Evolutionary conservation across 2,113 vertebrate species (phyloP).

Genomic region (Elephantulus edwardii): DNA sequence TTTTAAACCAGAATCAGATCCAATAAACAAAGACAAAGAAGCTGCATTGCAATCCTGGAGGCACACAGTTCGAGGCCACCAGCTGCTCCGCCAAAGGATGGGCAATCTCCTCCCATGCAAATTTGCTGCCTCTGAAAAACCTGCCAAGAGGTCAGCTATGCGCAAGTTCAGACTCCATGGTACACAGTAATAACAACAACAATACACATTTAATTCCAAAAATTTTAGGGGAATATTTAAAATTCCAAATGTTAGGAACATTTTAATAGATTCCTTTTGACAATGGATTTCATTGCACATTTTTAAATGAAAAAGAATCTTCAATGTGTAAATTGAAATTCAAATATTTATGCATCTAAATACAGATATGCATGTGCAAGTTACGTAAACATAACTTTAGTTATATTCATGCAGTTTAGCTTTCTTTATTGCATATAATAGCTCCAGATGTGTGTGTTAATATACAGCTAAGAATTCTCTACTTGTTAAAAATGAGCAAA

Average conservation of each 20-base stretch:
- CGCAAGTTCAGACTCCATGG: no score
- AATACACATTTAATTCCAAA: background rate
- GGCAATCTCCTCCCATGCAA: no score
- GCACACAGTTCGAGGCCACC: no score
- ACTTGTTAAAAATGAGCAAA: conserved; percentile 71
- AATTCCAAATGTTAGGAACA: background rate
- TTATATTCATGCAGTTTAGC: background rate
- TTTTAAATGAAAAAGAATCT: conserved; percentile 43
- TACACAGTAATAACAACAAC: no score
- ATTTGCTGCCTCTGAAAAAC: no score
- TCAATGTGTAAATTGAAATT: conserved; percentile 15
- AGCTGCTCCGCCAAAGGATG: no score
- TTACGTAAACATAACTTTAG: conserved; percentile 39
- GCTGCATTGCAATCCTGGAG: no score
- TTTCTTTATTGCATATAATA: background rate
- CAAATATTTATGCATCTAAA: conserved; percentile 41
- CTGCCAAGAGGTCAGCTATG: no score
- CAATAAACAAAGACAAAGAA: no score
- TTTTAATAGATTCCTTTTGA: conserved; percentile 14
- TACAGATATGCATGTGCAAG: background rate
- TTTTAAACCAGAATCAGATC: no score
- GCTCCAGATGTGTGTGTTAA: background rate
- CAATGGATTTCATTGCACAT: conserved; percentile 27
- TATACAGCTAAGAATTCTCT: conserved; percentile 52
- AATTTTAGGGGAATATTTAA: background rate